Evolutionary conservation across 2,797 vertebrate species (phyloP).

Genomic region (Acridotheres tristis): DNA sequence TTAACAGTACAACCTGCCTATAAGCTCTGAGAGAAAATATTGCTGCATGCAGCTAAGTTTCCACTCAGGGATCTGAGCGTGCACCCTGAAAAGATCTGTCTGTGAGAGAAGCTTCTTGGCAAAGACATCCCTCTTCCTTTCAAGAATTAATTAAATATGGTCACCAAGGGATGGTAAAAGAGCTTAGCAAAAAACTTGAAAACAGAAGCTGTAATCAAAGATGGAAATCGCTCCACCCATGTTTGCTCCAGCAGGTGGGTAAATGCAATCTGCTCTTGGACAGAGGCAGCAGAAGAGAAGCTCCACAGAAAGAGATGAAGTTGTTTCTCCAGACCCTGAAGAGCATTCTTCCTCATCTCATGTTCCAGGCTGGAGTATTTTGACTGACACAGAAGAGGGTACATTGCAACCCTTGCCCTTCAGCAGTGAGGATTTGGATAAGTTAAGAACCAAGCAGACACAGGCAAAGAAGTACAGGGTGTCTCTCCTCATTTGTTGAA

Average conservation of each 20-base stretch:
- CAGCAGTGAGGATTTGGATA: not conserved
- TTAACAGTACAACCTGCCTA: not conserved
- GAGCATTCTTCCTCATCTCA: not conserved
- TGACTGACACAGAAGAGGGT: not conserved
- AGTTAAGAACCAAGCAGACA: not conserved
- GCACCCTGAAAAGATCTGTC: not conserved
- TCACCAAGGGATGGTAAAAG: not conserved
- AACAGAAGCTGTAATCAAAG: conserved; percentile 28
- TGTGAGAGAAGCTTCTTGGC: not conserved
- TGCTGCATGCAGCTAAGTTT: not conserved
- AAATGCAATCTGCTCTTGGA: not conserved
- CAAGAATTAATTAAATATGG: conserved; percentile 7
- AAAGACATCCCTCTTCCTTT: not conserved
- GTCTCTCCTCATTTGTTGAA: not conserved
- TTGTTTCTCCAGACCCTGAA: not conserved
- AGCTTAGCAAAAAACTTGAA: not conserved
- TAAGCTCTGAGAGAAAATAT: not conserved
- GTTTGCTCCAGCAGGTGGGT: not conserved
- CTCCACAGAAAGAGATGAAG: not conserved
- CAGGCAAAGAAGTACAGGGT: not conserved
- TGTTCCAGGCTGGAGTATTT: not conserved
- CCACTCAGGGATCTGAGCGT: not conserved
- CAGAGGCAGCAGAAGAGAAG: not conserved
- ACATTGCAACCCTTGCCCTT: not conserved
- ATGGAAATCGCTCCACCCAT: not conserved